These are phyloP conservation scores for Dasyurus viverrinus DNA, from an alignment of 2,113 vertebrate genomes.

Conservation along the genomic window DNA sequence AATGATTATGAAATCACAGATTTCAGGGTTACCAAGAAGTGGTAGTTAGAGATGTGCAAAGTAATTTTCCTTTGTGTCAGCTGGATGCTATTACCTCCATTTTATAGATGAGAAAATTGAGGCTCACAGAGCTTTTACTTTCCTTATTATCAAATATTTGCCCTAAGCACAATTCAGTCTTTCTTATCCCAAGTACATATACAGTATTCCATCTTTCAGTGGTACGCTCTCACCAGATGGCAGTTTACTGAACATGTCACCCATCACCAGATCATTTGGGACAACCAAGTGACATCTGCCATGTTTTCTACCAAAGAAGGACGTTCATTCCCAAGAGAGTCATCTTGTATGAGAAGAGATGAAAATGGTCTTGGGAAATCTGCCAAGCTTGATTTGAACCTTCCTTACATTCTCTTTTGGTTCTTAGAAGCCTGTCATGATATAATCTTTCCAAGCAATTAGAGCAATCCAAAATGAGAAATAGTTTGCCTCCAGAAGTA, in stretches of 20 bases:
- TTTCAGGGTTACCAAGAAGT: background rate
- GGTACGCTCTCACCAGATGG: background rate
- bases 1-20: background rate
- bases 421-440: background rate
- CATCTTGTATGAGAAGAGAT: background rate
- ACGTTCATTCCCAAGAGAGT: background rate
- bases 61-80: background rate
- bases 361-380: background rate
- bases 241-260: background rate
- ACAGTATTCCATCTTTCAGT: background rate
- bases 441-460: background rate
- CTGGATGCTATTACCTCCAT: background rate
- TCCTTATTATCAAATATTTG: too few species aligned
- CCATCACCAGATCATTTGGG: background rate
- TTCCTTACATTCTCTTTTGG: background rate
- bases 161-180: background rate
- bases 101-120: background rate
- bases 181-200: background rate
- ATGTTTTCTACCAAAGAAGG: background rate
- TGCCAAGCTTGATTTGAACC: background rate
- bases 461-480: background rate
- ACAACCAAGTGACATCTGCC: background rate
- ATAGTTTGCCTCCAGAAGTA: background rate
- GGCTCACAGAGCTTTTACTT: accelerated
- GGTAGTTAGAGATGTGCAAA: background rate